A percentile compares a stretch with the other conserved stretches of the same genome.
Conservation (phyloP, 2,888 invertebrate species). For the Drosophila anceps region DNA sequence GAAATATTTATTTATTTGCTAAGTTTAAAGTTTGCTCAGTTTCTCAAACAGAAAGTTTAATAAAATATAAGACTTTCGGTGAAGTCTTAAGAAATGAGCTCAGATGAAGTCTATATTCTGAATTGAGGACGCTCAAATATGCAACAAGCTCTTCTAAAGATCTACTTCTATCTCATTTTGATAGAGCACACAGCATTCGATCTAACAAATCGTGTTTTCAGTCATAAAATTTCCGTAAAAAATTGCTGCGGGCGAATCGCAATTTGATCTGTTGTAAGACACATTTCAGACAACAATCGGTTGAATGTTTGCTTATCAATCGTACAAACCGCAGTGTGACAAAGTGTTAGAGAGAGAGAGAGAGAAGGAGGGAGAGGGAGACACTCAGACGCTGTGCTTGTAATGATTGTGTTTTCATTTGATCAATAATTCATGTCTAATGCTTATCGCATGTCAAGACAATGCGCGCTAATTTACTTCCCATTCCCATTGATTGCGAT, state of each 20-base stretch:
- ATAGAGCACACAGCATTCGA: not conserved
- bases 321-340: not conserved
- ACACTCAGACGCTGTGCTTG: conserved; percentile 32
- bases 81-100: no score
- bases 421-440: conserved; percentile 66
- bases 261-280: conserved; percentile 32
- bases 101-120: no score
- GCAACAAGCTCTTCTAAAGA: not conserved
- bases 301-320: conserved; percentile 14
- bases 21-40: no score
- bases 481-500: conserved; percentile 51
- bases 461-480: conserved; percentile 49
- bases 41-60: no score
- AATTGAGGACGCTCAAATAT: not conserved
- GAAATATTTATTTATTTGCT: no score
- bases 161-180: not conserved
- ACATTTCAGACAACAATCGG: conserved; percentile 18
- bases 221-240: not conserved
- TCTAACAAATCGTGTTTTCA: not conserved
- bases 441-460: conserved; percentile 55
- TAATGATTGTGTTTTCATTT: conserved; percentile 55
- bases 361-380: not conserved
- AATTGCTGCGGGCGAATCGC: conserved; percentile 8
- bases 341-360: not conserved
- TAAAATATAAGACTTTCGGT: no score